These are phyloP conservation scores for Chaitophorus viminalis DNA, from an alignment of 2,888 invertebrate species.

Conservation along the genomic window DNA sequence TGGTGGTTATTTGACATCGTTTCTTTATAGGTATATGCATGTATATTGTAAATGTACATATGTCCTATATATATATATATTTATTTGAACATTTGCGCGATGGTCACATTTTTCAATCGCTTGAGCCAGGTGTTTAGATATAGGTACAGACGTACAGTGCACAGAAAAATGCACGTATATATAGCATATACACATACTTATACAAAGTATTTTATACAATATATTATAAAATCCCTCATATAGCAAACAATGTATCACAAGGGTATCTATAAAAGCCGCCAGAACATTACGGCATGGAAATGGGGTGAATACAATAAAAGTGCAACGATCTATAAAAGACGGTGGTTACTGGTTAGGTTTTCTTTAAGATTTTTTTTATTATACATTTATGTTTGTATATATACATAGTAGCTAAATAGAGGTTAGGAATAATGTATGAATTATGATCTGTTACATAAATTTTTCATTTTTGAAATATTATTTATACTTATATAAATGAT, in stretches of 20 bases:
- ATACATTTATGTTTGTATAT: too few relatives aligned
- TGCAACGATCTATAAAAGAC: not conserved
- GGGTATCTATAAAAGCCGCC: not conserved
- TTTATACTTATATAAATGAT: too few relatives aligned
- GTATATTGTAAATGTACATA: not conserved
- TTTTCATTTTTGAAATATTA: too few relatives aligned
- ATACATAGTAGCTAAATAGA: too few relatives aligned
- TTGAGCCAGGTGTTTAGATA: not conserved
- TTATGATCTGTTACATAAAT: too few relatives aligned
- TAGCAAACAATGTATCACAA: not conserved
- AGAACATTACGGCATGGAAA: not conserved
- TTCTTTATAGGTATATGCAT: not conserved
- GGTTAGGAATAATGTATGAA: too few relatives aligned
- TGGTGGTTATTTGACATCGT: constrained; percentile 12
- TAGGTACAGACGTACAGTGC: too few relatives aligned
- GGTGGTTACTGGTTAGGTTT: too few relatives aligned
- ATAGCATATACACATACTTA: not conserved
- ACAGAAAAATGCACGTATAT: not conserved
- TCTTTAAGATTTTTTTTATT: not conserved
- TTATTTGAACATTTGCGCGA: not conserved
- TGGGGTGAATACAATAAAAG: not conserved
- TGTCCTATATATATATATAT: not conserved
- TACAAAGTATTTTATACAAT: not conserved
- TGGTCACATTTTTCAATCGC: constrained; percentile 12
- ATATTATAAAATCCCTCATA: not conserved